Base-by-base conservation (phyloP, 2,888 invertebrate species). In the Ephialtes manifestator region DNA sequence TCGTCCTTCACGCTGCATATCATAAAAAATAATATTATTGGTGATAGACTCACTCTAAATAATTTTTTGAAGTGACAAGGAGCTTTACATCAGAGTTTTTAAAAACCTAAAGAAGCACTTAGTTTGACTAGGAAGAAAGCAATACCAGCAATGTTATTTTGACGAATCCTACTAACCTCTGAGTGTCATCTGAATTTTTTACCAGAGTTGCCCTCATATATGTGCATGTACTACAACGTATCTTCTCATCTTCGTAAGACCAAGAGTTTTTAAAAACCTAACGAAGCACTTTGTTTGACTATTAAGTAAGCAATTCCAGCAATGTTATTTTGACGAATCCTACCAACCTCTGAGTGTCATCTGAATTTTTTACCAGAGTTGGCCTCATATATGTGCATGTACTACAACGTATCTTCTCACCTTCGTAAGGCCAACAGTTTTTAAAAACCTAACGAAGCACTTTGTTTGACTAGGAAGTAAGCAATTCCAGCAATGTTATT, bases 191-290 rank as follows among this genome's bases (percentile, higher is more conserved):
- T 68, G 24, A 24, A 68, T 48, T 48, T 68, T 68, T 68, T 11
- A 68, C 48, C 4, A 35, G 18, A 4, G 18, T 39, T 39, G 39
- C 43, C 28, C 43, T 15, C 20, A 67, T 11, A 31, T 10, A 46
- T 0, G 11, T 15, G 13, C 18, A n/a, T 20, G 39, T 18, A 46
- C 43, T 20, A 43, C 65, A 67, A 67, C 65, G 43, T 67, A 20
- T 43, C 65, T 43, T 43, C 20, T 13, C 68, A 24, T 68, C 68
- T 24, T 58, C 63, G 75, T 48, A 75, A 63, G 63, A 48, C 74
- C 43, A 18, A 58, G 15, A 2, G 53, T 20, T 53, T 24, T 55
- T 24, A 58, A 4, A n/a, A 4, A 18, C 18, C 7, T 7, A 51
- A 51, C 18, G 18, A n/a, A 58, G 24, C 28, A 18, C n/a, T 10